Evolutionary conservation across 2,888 invertebrate genomes (phyloP).

Genomic region (Laothoe populi): DNA sequence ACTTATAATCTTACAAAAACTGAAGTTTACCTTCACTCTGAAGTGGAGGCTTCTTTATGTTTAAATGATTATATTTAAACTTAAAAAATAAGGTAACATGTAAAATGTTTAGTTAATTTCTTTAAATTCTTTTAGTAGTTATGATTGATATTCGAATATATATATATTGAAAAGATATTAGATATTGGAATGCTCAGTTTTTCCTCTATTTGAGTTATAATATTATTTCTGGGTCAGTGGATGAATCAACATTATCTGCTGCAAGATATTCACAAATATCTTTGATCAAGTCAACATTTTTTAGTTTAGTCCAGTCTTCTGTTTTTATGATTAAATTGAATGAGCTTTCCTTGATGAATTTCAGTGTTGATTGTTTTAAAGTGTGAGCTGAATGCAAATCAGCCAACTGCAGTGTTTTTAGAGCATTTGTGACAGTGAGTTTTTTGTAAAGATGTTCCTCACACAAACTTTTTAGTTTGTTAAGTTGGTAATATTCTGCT

Average conservation of each 20-base stretch:
- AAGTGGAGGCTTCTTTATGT: too few species aligned
- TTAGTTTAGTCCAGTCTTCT: slow-evolving; percentile 70
- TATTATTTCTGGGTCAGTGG: slow-evolving; percentile 37
- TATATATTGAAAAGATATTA: too few species aligned
- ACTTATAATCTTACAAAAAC: too few species aligned
- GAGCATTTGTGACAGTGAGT: slow-evolving; percentile 76
- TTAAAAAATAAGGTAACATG: too few species aligned
- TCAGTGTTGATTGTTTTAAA: slow-evolving; percentile 66
- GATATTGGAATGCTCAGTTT: too few species aligned
- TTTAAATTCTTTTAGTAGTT: too few species aligned
- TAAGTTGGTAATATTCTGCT: slow-evolving; percentile 75
- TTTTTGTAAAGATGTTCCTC: slow-evolving; percentile 75
- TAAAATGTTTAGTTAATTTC: too few species aligned
- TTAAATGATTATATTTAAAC: too few species aligned
- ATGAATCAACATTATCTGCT: slow-evolving; percentile 68
- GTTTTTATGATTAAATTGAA: slow-evolving; percentile 69
- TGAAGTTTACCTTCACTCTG: too few species aligned
- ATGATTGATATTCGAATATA: too few species aligned
- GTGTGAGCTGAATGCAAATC: slow-evolving; percentile 72
- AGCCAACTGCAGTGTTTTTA: slow-evolving; percentile 73
- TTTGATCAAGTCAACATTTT: slow-evolving; percentile 73
- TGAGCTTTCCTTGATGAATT: slow-evolving; percentile 77
- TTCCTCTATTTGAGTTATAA: neutral
- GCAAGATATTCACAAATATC: slow-evolving; percentile 76
- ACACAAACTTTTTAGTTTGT: slow-evolving; percentile 69